A percentile compares a stretch with the other conserved stretches of the same genome.
Conservation (phyloP, 2,797 vertebrate genomes). For the Eulemur rubriventer region DNA sequence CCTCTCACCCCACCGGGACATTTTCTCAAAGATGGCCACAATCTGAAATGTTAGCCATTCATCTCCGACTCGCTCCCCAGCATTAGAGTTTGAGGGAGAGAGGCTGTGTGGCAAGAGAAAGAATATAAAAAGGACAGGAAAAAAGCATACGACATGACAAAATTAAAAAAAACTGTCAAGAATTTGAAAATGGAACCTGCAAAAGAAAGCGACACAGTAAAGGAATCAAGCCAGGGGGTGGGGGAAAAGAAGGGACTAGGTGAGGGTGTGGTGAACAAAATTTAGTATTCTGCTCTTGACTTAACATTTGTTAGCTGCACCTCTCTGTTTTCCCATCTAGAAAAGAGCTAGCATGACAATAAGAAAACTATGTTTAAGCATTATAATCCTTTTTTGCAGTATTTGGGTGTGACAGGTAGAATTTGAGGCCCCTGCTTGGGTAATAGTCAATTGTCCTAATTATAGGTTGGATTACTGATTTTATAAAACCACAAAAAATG, state of each 20-base stretch:
- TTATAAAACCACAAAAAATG: slow-evolving; percentile 40
- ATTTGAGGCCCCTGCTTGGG: not conserved
- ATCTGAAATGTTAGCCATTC: not conserved
- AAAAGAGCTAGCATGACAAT: slow-evolving; percentile 30
- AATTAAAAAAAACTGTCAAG: not conserved
- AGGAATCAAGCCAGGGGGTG: not conserved
- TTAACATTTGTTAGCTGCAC: not conserved
- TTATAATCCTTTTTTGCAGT: not conserved
- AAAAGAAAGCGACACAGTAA: slow-evolving; percentile 1
- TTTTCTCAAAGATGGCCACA: not conserved
- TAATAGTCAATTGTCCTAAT: slow-evolving; percentile 52
- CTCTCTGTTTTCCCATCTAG: not conserved
- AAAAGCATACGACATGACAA: not conserved
- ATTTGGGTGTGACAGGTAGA: slow-evolving; percentile 17
- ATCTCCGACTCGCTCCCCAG: not conserved
- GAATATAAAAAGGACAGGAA: not conserved
- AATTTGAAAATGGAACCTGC: not conserved
- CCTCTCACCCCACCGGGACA: not conserved
- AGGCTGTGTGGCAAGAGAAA: not conserved
- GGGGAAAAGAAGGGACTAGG: not conserved
- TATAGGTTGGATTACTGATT: slow-evolving; percentile 47
- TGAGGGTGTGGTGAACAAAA: not conserved
- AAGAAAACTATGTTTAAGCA: not conserved
- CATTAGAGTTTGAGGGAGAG: not conserved
- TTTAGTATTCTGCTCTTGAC: not conserved